Percentiles rank a stretch among this genome's conserved stretches.
Conservation (phyloP, 2,888 invertebrate genomes). For the Noctua fimbriata region DNA sequence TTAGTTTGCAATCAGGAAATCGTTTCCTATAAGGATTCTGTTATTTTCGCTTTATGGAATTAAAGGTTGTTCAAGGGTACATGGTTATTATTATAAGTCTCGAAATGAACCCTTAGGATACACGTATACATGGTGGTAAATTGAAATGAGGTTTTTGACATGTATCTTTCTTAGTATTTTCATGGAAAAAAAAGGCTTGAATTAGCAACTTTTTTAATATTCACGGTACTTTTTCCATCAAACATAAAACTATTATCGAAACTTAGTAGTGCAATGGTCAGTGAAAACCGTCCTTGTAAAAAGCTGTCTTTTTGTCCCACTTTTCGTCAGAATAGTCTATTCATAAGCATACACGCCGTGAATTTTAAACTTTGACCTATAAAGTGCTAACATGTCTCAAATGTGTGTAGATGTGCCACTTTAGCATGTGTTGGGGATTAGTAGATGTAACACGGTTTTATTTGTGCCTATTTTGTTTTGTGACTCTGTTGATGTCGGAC, state of each 20-base stretch:
- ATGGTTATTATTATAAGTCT: neutral
- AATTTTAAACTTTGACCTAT: conserved; percentile 78
- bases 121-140: neutral
- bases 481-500: neutral
- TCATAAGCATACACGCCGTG: conserved; percentile 76
- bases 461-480: conserved; percentile 32
- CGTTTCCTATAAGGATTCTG: conserved; percentile 32
- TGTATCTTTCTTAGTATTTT: neutral
- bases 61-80: conserved; percentile 1
- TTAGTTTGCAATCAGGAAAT: conserved; percentile 59
- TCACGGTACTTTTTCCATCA: conserved; percentile 16
- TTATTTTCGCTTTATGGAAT: conserved; percentile 23
- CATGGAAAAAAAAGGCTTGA: neutral
- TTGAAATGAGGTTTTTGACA: too few species aligned
- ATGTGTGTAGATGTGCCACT: conserved; percentile 52
- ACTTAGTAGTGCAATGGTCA: conserved; percentile 6
- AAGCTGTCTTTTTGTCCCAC: conserved; percentile 76
- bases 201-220: neutral
- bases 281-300: conserved; percentile 64
- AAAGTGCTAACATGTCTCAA: conserved; percentile 61
- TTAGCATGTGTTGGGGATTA: conserved; percentile 40
- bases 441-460: conserved; percentile 15
- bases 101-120: neutral
- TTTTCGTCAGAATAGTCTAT: conserved; percentile 81
- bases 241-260: conserved; percentile 30